Evolutionary conservation across 2,888 invertebrate species (phyloP).

Genomic region (Automeris io): DNA sequence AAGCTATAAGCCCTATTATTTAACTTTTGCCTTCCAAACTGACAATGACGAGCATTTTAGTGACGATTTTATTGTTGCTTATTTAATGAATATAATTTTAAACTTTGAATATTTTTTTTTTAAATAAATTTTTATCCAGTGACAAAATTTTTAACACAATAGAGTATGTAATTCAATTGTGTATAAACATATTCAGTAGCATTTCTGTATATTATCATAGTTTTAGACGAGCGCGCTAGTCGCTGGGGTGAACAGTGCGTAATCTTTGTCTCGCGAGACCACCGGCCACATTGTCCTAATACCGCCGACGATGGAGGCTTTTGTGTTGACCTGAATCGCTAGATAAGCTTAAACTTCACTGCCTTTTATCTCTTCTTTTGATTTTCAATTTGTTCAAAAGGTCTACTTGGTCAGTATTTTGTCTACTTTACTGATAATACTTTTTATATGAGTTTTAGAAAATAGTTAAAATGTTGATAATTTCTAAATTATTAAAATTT

Average conservation of each 20-base stretch:
- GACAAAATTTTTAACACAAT: too few species aligned
- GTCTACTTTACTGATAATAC: slow-evolving; percentile 2
- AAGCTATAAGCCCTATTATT: too few species aligned
- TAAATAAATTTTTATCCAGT: too few species aligned
- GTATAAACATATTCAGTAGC: slow-evolving; percentile 26
- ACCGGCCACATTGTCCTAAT: slow-evolving; percentile 49
- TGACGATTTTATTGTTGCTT: too few species aligned
- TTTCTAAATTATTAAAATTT: too few species aligned
- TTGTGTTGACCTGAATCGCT: slow-evolving; percentile 45
- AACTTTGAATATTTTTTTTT: too few species aligned
- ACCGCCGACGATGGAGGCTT: slow-evolving; percentile 36
- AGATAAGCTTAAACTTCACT: slow-evolving; percentile 50
- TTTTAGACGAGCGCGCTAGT: slow-evolving; percentile 28
- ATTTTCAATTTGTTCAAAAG: slow-evolving; percentile 22
- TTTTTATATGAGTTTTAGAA: too few species aligned
- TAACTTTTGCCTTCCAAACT: too few species aligned
- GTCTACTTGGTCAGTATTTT: slow-evolving; percentile 5
- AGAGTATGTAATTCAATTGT: too few species aligned
- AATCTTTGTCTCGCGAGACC: slow-evolving; percentile 61
- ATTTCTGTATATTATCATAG: slow-evolving; percentile 30
- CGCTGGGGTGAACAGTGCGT: slow-evolving; percentile 45
- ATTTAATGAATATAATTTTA: too few species aligned
- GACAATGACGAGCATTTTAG: too few species aligned
- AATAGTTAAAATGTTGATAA: too few species aligned
- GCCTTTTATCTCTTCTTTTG: slow-evolving; percentile 40